Percentiles rank a stretch among this genome's conserved stretches.
Conservation (phyloP, 2,113 vertebrate genomes). For the Halichoeres trimaculatus region DNA sequence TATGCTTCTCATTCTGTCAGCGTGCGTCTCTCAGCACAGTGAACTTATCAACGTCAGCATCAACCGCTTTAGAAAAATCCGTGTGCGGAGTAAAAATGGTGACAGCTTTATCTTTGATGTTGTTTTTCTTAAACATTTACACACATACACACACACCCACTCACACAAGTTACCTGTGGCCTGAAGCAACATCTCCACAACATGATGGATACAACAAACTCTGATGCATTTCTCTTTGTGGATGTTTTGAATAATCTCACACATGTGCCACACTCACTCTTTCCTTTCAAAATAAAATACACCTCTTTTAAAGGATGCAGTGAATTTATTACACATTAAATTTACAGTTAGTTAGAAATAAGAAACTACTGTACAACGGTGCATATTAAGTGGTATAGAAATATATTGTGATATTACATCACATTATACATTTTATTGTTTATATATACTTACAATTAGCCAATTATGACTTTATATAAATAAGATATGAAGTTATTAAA, state of each 20-base stretch:
- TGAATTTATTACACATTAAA: conserved; percentile 47
- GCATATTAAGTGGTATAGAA: not conserved
- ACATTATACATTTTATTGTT: conserved; percentile 3
- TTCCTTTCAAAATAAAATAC: conserved; percentile 25
- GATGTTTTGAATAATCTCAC: conserved; percentile 9
- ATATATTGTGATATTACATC: not conserved
- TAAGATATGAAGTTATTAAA: not conserved
- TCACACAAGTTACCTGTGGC: conserved; percentile 8
- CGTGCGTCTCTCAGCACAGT: conserved; percentile 32
- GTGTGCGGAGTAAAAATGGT: conserved; percentile 19
- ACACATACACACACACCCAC: conserved; percentile 1
- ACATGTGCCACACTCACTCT: not conserved
- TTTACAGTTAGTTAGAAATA: not conserved
- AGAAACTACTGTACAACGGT: conserved; percentile 24
- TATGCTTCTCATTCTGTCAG: conserved; percentile 26
- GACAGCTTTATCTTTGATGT: conserved; percentile 35
- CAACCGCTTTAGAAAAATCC: conserved; percentile 39
- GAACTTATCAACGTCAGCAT: conserved; percentile 51
- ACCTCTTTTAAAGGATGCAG: conserved; percentile 35
- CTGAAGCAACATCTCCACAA: conserved; percentile 7
- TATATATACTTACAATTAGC: not conserved
- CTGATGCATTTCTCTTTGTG: not conserved
- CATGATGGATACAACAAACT: conserved; percentile 26
- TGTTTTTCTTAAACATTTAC: conserved; percentile 5
- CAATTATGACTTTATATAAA: not conserved